Percentiles rank a stretch among this genome's conserved stretches.
Conservation (phyloP, 2,888 invertebrate species). For the Oligia latruncula region DNA sequence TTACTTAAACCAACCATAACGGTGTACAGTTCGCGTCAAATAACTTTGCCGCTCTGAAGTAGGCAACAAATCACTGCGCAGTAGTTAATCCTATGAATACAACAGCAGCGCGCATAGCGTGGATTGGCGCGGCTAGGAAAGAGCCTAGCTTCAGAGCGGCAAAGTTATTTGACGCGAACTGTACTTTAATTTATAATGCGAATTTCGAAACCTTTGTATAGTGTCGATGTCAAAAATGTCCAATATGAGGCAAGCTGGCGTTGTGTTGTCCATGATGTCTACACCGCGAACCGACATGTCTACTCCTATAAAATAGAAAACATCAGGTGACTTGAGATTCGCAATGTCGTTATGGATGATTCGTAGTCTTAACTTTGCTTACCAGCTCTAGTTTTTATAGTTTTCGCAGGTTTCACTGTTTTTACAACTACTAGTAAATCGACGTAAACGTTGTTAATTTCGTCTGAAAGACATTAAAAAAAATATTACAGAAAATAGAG, state of each 20-base stretch:
- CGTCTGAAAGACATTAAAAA: constrained; percentile 73
- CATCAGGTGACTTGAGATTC: background rate
- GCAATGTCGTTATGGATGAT: background rate
- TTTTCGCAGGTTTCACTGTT: constrained; percentile 90
- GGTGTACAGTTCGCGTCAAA: background rate
- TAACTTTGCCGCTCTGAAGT: no score
- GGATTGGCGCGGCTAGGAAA: no score
- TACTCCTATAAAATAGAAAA: constrained; percentile 75
- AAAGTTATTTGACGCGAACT: no score
- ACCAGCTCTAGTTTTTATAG: constrained; percentile 91
- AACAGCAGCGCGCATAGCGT: no score
- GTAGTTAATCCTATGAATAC: no score
- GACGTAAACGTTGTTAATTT: constrained; percentile 86
- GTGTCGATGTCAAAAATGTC: constrained; percentile 93
- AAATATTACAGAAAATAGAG: background rate
- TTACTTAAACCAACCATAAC: background rate
- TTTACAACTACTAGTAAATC: constrained; percentile 93
- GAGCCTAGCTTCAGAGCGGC: no score
- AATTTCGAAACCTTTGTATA: constrained; percentile 88
- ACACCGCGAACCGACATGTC: constrained; percentile 91
- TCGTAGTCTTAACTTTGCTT: constrained; percentile 18
- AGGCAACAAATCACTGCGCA: no score
- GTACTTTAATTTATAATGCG: background rate
- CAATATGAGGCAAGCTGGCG: constrained; percentile 90
- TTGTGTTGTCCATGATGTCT: constrained; percentile 92